These are phyloP conservation scores for Epicampocera succincta DNA, from an alignment of 2,888 invertebrate species.

Conservation along the genomic window DNA sequence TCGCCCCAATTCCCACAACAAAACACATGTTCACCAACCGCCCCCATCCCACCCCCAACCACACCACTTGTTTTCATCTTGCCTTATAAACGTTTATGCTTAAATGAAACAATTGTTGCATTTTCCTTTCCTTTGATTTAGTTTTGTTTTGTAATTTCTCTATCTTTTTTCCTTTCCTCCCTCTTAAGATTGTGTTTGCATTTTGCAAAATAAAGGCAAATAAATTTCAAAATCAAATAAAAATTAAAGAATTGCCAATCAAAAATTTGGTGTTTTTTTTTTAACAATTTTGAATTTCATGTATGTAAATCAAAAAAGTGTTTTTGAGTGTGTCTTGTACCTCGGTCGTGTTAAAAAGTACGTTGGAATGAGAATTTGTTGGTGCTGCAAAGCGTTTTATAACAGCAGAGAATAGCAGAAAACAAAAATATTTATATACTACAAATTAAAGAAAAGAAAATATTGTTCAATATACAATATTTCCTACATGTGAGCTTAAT, in stretches of 20 bases:
- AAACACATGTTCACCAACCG: conserved; percentile 25
- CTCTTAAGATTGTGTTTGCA: conserved; percentile 1
- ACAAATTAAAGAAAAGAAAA: conserved; percentile 16
- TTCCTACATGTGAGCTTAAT: neutral
- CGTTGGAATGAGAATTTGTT: conserved; percentile 17
- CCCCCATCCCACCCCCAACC: conserved; percentile 15
- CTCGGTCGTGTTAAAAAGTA: conserved; percentile 55
- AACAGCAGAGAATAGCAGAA: neutral
- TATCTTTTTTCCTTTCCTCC: conserved; percentile 2
- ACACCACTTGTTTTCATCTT: conserved; percentile 20
- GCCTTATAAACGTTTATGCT: conserved; percentile 28
- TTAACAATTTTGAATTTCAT: conserved; percentile 55
- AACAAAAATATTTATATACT: neutral
- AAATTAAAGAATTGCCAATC: conserved; percentile 63
- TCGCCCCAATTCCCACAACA: too few relatives aligned
- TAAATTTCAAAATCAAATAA: conserved; percentile 9
- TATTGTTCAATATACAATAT: neutral
- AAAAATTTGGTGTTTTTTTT: conserved; percentile 39
- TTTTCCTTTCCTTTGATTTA: conserved; percentile 22
- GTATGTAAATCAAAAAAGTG: conserved; percentile 57
- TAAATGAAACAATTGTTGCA: conserved; percentile 44
- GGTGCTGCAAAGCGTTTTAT: conserved; percentile 1
- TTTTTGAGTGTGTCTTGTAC: conserved; percentile 64
- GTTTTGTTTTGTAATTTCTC: neutral
- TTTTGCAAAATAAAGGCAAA: conserved; percentile 26